Conservation (phyloP, 2,888 invertebrate genomes). For the Cabera pusaria region DNA sequence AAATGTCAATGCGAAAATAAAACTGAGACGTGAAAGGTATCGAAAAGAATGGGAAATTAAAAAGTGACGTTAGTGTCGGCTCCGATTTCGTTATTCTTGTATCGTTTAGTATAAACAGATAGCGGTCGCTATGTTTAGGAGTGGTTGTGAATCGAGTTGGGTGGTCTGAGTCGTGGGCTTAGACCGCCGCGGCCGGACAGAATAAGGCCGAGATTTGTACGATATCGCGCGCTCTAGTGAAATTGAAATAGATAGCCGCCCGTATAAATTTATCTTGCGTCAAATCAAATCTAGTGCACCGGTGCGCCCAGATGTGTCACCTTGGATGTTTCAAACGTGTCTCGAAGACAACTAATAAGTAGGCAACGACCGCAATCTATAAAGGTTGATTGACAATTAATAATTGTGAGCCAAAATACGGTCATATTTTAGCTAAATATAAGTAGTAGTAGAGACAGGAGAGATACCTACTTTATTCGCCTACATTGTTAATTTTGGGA, state of each 20-base stretch:
- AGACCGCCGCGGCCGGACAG: constrained; percentile 52
- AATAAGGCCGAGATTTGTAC: constrained; percentile 76
- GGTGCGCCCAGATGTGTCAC: constrained; percentile 67
- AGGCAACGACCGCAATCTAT: not conserved
- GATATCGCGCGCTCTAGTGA: constrained; percentile 72
- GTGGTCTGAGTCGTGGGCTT: constrained; percentile 69
- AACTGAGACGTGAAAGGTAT: constrained; percentile 31
- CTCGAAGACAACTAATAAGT: constrained; percentile 21
- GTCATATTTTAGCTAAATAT: no score
- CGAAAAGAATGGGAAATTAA: constrained; percentile 27
- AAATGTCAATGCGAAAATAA: constrained; percentile 43
- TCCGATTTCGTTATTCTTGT: constrained; percentile 60
- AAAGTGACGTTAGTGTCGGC: constrained; percentile 32
- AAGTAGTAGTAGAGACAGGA: no score
- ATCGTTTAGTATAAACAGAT: constrained; percentile 67
- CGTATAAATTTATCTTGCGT: constrained; percentile 61
- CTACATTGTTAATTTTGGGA: no score
- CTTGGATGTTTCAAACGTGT: constrained; percentile 43
- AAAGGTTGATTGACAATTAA: no score
- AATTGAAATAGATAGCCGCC: constrained; percentile 75
- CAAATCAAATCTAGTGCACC: constrained; percentile 73
- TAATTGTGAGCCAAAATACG: no score
- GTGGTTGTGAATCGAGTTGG: constrained; percentile 66
- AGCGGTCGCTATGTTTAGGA: constrained; percentile 69
- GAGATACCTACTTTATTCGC: no score